phyloP scores from a whole-genome alignment of 2,797 vertebrate species.

The Channallabes apus region DNA sequence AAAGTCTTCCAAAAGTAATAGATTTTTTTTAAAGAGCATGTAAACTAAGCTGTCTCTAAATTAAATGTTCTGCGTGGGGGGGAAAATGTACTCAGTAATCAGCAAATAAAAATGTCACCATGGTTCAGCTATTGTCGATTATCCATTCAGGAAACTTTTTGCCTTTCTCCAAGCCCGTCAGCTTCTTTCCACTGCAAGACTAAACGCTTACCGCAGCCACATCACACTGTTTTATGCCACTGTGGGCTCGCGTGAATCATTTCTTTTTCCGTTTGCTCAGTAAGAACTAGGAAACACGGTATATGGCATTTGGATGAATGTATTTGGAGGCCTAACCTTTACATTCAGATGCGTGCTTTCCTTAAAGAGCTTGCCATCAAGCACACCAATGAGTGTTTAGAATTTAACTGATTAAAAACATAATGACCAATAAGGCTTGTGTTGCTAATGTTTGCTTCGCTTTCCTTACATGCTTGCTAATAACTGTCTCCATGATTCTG shows the following conservation, averaged over 20 bases:
- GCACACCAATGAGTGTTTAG: too few species aligned
- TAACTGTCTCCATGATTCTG: too few species aligned
- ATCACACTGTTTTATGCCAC: slow-evolving; percentile 10
- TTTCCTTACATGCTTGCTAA: too few species aligned
- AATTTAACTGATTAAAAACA: too few species aligned
- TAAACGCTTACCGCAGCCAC: slow-evolving; percentile 19
- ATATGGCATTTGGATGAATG: neutral
- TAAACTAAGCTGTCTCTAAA: neutral
- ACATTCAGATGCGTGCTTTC: neutral
- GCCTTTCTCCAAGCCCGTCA: neutral
- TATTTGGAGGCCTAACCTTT: neutral
- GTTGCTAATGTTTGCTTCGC: too few species aligned
- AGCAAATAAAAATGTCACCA: slow-evolving; percentile 12
- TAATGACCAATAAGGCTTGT: too few species aligned
- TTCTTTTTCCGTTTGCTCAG: neutral
- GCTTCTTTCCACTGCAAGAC: slow-evolving; percentile 20
- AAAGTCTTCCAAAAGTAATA: neutral
- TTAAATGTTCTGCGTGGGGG: neutral
- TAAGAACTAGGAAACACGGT: neutral
- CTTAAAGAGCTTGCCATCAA: neutral
- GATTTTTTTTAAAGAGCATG: neutral
- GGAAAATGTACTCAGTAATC: neutral
- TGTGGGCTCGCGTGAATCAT: neutral
- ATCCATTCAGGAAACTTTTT: slow-evolving; percentile 20
- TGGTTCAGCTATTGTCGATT: slow-evolving; percentile 1